Conservation (phyloP, 2,888 invertebrate genomes). For the Galeruca laticollis region DNA sequence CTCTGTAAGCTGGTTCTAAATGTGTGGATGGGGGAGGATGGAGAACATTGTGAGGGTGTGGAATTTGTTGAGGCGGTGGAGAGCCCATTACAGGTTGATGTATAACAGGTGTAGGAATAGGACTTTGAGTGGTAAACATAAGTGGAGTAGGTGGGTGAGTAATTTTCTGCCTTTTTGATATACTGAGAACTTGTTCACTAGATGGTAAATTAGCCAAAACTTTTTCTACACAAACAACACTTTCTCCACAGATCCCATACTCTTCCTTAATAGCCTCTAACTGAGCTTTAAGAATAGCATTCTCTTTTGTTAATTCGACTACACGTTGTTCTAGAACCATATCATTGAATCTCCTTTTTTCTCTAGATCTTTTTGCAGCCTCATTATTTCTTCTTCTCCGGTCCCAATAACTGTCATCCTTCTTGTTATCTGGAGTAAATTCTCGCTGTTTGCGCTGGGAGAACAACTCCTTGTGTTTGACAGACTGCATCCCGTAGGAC, state of each 20-base stretch:
- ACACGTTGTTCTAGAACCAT: constrained; percentile 96
- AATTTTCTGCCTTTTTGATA: constrained; percentile 80
- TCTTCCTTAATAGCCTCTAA: constrained; percentile 93
- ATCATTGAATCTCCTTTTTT: constrained; percentile 95
- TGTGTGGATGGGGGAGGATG: constrained; percentile 62
- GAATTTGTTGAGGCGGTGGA: constrained; percentile 70
- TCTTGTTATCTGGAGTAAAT: constrained; percentile 96
- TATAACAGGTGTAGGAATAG: constrained; percentile 74
- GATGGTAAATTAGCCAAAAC: constrained; percentile 88
- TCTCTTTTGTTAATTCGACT: constrained; percentile 94
- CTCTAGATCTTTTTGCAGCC: constrained; percentile 96
- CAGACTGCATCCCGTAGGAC: constrained; percentile 68
- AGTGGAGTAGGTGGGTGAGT: constrained; percentile 66
- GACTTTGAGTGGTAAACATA: constrained; percentile 71
- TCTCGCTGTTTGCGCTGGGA: constrained; percentile 94
- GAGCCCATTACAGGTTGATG: constrained; percentile 69
- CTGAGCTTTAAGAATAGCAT: constrained; percentile 93
- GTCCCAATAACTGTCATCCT: constrained; percentile 98
- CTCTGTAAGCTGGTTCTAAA: constrained; percentile 68
- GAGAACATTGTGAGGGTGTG: constrained; percentile 65
- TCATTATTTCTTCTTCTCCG: constrained; percentile 95
- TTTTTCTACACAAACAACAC: constrained; percentile 88
- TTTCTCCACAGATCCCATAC: constrained; percentile 90
- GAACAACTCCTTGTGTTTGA: constrained; percentile 85
- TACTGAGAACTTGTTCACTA: constrained; percentile 86